phyloP scores from a whole-genome alignment of 2,113 vertebrate species.

The Mesitornis unicolor region DNA sequence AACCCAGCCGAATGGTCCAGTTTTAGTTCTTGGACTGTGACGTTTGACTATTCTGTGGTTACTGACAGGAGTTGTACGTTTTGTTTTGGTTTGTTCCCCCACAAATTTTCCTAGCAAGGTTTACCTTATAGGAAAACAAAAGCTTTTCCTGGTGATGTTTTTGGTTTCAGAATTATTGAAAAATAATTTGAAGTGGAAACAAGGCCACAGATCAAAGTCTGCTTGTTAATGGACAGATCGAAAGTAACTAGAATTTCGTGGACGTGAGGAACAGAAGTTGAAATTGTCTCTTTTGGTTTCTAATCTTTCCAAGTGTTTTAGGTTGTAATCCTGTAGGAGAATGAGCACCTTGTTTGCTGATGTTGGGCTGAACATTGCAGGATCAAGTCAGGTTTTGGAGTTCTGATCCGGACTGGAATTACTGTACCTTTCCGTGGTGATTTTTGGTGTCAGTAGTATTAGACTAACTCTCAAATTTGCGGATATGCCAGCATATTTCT shows the following conservation, averaged over 20 bases:
- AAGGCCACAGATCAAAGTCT: neutral
- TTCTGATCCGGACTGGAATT: neutral
- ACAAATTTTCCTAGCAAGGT: neutral
- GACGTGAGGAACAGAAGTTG: neutral
- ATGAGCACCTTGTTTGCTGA: neutral
- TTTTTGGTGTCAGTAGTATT: neutral
- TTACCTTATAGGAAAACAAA: neutral
- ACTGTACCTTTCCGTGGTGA: neutral
- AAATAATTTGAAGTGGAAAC: neutral
- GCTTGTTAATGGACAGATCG: fast-evolving
- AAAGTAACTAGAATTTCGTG: neutral
- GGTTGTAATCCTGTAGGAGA: neutral
- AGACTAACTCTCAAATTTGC: neutral
- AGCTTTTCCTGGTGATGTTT: neutral
- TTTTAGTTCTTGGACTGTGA: neutral
- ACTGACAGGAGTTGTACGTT: neutral
- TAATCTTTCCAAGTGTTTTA: neutral
- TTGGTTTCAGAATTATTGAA: neutral
- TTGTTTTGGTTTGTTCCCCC: neutral
- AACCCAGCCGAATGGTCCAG: neutral
- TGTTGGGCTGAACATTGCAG: neutral
- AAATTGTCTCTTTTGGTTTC: neutral
- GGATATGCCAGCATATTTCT: neutral
- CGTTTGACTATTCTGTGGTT: neutral
- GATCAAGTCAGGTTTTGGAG: neutral